A percentile compares a stretch with the other conserved stretches of the same genome.
Evolutionary conservation across 2,888 invertebrate species (phyloP).

Genomic region (Scotopteryx bipunctaria): DNA sequence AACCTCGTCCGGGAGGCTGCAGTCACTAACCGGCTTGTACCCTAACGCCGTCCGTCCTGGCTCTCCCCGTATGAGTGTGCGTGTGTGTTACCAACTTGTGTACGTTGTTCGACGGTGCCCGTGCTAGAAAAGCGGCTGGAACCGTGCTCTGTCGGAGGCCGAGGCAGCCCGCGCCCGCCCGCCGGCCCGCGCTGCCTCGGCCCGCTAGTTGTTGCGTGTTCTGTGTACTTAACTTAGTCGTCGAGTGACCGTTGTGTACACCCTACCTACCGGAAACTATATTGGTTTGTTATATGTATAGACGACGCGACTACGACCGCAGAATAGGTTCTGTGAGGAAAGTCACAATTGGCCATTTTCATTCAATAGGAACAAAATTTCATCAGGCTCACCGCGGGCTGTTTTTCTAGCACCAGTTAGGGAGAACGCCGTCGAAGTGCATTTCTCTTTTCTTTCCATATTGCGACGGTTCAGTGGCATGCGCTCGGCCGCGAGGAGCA

Average conservation of each 20-base stretch:
- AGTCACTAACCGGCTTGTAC: slow-evolving; percentile 61
- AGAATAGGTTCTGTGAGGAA: slow-evolving; percentile 84
- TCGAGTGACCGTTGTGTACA: slow-evolving; percentile 78
- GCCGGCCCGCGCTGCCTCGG: slow-evolving; percentile 36
- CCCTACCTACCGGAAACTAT: slow-evolving; percentile 78
- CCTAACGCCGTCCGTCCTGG: slow-evolving; percentile 48
- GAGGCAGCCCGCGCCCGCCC: slow-evolving; percentile 46
- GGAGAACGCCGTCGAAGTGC: slow-evolving; percentile 77
- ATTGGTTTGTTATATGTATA: slow-evolving; percentile 82
- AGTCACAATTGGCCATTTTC: slow-evolving; percentile 81
- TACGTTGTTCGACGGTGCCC: slow-evolving; percentile 61
- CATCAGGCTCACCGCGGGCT: slow-evolving; percentile 82
- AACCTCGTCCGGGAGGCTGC: slow-evolving; percentile 48
- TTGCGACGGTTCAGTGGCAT: slow-evolving; percentile 95
- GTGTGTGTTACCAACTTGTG: slow-evolving; percentile 69
- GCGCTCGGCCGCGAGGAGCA: slow-evolving; percentile 99
- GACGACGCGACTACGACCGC: slow-evolving; percentile 78
- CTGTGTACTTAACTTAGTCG: slow-evolving; percentile 81
- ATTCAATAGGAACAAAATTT: slow-evolving; percentile 76
- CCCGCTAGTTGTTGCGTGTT: slow-evolving; percentile 70
- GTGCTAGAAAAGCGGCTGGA: slow-evolving; percentile 82
- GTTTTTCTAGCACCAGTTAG: slow-evolving; percentile 88
- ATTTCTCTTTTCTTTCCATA: slow-evolving; percentile 83
- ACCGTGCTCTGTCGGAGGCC: slow-evolving; percentile 56
- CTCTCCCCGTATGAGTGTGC: slow-evolving; percentile 73